Base-by-base conservation (phyloP, 2,888 invertebrate genomes). In the Syrphus vitripennis region DNA sequence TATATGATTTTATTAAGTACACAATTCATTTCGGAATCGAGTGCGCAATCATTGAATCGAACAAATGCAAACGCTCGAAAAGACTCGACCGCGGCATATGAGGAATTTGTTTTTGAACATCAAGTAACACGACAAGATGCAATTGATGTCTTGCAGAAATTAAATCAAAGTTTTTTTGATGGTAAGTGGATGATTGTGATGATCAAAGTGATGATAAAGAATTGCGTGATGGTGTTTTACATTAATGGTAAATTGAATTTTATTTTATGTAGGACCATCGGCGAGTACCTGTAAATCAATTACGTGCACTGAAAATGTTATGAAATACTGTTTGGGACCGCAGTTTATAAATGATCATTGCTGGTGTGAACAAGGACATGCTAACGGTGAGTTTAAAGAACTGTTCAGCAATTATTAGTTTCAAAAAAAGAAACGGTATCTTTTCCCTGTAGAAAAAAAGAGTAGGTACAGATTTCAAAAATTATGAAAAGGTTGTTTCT, bases 321-420 rank as follows among this genome's bases (percentile, higher is more conserved):
- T 90, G 87, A 90, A 90, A 83, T 92, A 92, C 87, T 92, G 92
- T 81, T 86, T 90, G 16, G 90, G 92, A 55, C 84, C 89, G 21
- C 90, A 92, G 86, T 91, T 92, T 78, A 89, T 93, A 19, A 92
- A 92, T 70, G 92, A 92, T 89, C 92, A 92, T 87, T 92, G 92
- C 84, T 92, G 91, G 90, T 92, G 92, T 87, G 93, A 92, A 84
- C 89, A 91, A 87, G 90, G 91, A 29, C 92, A 92, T 80, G 88
- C 89, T 19, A 90, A 91, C 82, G 92, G 92, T 92, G 88, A 91
- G 90, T 89, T 42, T 29, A 5, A 29, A 14, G 1, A 55, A 3
- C 24, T 50, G 14, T 48, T 26, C n/a, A 3, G 2, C 1, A 0
- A 26, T 26, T 3, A 0, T 19, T 21, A 21, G 12, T 21, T 48